A percentile compares a stretch with the other conserved stretches of the same genome.
These are phyloP conservation scores for Baryphthengus martii DNA, from an alignment of 2,113 vertebrate species.

Conservation along the genomic window DNA sequence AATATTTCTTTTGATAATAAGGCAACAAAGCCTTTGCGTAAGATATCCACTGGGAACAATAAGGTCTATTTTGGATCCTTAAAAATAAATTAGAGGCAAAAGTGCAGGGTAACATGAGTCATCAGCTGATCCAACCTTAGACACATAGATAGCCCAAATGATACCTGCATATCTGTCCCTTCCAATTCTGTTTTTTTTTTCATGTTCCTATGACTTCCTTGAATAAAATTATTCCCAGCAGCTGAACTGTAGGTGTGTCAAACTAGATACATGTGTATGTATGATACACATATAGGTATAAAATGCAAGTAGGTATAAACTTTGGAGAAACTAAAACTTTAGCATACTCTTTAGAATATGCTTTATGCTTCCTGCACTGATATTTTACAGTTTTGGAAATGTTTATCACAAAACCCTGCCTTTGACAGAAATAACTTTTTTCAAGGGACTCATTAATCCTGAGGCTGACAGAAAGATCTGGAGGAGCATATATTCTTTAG, in stretches of 20 bases:
- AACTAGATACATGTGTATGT: not conserved
- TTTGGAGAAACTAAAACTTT: not conserved
- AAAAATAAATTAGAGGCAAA: not conserved
- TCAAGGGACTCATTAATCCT: conserved; percentile 23
- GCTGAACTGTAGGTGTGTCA: not conserved
- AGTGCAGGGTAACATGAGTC: not conserved
- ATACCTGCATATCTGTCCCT: not conserved
- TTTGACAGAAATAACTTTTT: not conserved
- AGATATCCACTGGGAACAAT: not conserved
- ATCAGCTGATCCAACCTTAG: not conserved
- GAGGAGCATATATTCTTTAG: not conserved
- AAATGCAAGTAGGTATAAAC: not conserved
- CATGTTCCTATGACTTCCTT: not conserved
- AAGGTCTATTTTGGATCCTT: not conserved
- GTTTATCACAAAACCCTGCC: not conserved
- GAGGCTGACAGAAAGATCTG: not conserved
- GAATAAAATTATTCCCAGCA: not conserved
- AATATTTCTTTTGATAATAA: not conserved
- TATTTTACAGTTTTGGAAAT: not conserved
- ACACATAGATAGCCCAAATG: not conserved
- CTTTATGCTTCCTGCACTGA: not conserved
- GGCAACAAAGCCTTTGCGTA: not conserved
- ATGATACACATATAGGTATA: not conserved
- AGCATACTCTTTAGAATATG: not conserved
- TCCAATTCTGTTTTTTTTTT: not conserved